Evolutionary conservation across 2,113 vertebrate species (phyloP).

Genomic region (Odobenus rosmarus): DNA sequence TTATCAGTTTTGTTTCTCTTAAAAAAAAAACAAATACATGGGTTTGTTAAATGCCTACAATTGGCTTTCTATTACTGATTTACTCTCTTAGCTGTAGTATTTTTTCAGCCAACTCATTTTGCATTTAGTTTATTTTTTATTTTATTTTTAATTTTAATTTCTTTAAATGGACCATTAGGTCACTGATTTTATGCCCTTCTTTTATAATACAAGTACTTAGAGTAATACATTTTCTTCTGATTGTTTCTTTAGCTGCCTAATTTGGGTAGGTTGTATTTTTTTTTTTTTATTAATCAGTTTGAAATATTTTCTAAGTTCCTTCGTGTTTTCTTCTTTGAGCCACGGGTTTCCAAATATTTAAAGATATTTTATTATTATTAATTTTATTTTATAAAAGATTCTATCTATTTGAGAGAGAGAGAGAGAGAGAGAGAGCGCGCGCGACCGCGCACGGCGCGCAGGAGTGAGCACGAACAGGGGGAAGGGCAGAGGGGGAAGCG

Average conservation of each 20-base stretch:
- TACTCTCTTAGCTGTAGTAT: neutral
- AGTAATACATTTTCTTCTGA: neutral
- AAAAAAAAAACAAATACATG: neutral
- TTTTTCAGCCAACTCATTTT: neutral
- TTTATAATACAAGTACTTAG: neutral
- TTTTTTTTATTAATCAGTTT: neutral
- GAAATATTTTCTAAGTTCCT: neutral
- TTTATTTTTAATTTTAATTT: neutral
- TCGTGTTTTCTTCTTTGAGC: neutral
- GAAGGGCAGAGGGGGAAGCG: no score
- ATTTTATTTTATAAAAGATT: neutral
- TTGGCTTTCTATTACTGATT: neutral
- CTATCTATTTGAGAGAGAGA: neutral
- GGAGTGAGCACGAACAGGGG: no score
- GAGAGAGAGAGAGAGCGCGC: no score
- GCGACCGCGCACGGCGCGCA: no score
- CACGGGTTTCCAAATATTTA: conserved; percentile 5
- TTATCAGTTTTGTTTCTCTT: neutral
- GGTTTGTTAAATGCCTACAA: neutral
- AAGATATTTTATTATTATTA: neutral
- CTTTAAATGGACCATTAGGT: neutral
- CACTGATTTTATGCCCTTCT: neutral
- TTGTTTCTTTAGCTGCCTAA: neutral
- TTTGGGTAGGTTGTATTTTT: neutral
- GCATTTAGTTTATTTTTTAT: neutral